A percentile compares a stretch with the other conserved stretches of the same genome.
phyloP scores from a whole-genome alignment of 2,888 invertebrate species.

The Parnassius smintheus region DNA sequence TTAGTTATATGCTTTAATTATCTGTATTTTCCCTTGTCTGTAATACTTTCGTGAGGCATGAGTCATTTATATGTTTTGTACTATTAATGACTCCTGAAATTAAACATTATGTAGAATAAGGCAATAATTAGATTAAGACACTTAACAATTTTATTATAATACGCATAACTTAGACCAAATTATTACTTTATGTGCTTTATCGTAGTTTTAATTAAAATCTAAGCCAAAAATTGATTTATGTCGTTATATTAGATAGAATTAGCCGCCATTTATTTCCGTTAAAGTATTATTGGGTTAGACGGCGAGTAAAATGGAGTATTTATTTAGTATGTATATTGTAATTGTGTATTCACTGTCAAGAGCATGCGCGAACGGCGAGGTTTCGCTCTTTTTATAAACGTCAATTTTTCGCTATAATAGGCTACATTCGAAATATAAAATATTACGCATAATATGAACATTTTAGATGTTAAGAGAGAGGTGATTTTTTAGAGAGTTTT shows the following conservation, averaged over 20 bases:
- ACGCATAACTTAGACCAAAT: slow-evolving; percentile 80
- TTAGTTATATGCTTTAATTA: not conserved
- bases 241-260: slow-evolving; percentile 64
- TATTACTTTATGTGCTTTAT: slow-evolving; percentile 79
- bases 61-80: slow-evolving; percentile 32
- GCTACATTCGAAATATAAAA: slow-evolving; percentile 59
- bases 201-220: slow-evolving; percentile 77
- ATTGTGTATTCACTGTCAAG: slow-evolving; percentile 37
- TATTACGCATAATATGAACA: slow-evolving; percentile 74
- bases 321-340: slow-evolving; percentile 55
- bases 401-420: slow-evolving; percentile 48
- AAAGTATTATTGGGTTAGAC: slow-evolving; percentile 72
- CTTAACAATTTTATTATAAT: slow-evolving; percentile 73
- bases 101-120: slow-evolving; percentile 67
- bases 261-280: slow-evolving; percentile 67
- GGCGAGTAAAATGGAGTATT: slow-evolving; percentile 66
- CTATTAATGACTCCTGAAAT: slow-evolving; percentile 60
- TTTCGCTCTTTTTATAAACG: slow-evolving; percentile 41
- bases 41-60: slow-evolving; percentile 32
- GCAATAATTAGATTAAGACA: slow-evolving; percentile 78
- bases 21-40: not conserved
- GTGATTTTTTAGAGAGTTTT: slow-evolving; percentile 74
- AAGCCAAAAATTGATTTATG: slow-evolving; percentile 81
- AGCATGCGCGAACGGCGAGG: slow-evolving; percentile 42
- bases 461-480: slow-evolving; percentile 60